Evolutionary conservation across 2,113 vertebrate genomes (phyloP).

Genomic region (Poecilia latipinna): DNA sequence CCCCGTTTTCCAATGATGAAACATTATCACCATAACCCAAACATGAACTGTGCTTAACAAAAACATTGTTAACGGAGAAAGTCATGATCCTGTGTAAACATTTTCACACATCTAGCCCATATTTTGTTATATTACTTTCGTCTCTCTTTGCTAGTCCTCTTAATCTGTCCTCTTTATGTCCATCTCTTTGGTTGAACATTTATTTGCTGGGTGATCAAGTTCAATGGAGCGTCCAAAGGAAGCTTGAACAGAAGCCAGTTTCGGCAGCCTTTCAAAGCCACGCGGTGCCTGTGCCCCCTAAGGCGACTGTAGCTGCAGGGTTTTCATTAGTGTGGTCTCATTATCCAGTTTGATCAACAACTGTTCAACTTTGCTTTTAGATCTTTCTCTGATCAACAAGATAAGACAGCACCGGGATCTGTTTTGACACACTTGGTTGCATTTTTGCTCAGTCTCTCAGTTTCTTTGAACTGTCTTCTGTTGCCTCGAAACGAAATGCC

Average conservation of each 20-base stretch:
- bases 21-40: constrained; percentile 28
- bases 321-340: constrained; percentile 43
- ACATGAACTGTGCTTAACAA: constrained; percentile 24
- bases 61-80: constrained; percentile 16
- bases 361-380: constrained; percentile 41
- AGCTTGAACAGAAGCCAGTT: constrained; percentile 68
- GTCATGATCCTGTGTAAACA: constrained; percentile 20
- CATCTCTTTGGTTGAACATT: constrained; percentile 71
- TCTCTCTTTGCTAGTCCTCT: constrained; percentile 21
- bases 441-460: constrained; percentile 24
- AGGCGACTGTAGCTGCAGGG: constrained; percentile 57
- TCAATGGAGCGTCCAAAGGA: constrained; percentile 70
- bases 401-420: constrained; percentile 42
- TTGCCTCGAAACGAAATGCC: constrained; percentile 33
- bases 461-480: constrained; percentile 32
- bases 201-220: constrained; percentile 67
- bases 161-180: constrained; percentile 23
- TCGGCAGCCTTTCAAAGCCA: constrained; percentile 68
- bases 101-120: constrained; percentile 8
- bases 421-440: constrained; percentile 46
- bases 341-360: constrained; percentile 47
- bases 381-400: constrained; percentile 61
- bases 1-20: constrained; percentile 13
- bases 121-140: constrained; percentile 31
- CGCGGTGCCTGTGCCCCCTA: constrained; percentile 41